These are phyloP conservation scores for Plebejus argus DNA, from an alignment of 2,888 invertebrate species.

Conservation along the genomic window DNA sequence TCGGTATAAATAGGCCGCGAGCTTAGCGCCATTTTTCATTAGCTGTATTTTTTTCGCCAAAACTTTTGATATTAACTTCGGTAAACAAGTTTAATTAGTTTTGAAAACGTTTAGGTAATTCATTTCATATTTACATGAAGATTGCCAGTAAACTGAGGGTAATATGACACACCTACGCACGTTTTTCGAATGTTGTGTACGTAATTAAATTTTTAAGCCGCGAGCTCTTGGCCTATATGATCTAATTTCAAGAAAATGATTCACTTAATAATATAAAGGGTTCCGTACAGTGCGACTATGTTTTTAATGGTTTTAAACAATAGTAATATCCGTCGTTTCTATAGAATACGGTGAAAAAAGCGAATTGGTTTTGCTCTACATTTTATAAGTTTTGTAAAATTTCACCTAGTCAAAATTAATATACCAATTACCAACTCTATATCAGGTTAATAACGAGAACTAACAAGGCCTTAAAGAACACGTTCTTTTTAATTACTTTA, in stretches of 20 bases:
- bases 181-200: background rate
- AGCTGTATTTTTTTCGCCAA: slow-evolving; percentile 47
- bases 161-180: slow-evolving; percentile 6
- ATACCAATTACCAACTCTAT: background rate
- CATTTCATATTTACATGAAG: slow-evolving; percentile 11
- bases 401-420: no score
- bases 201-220: slow-evolving; percentile 14
- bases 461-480: no score
- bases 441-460: background rate
- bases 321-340: no score
- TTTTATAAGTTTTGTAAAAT: no score
- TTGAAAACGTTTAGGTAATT: slow-evolving; percentile 37
- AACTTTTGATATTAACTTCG: slow-evolving; percentile 72
- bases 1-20: slow-evolving; percentile 45
- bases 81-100: slow-evolving; percentile 73
- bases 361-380: no score
- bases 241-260: background rate
- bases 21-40: slow-evolving; percentile 47
- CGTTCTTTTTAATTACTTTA: background rate
- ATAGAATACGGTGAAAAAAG: no score
- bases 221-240: background rate
- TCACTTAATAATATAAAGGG: background rate
- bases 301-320: no score
- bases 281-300: background rate
- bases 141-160: slow-evolving; percentile 1